Evolutionary conservation across 2,797 vertebrate species (phyloP).

Genomic region (Avahi laniger): DNA sequence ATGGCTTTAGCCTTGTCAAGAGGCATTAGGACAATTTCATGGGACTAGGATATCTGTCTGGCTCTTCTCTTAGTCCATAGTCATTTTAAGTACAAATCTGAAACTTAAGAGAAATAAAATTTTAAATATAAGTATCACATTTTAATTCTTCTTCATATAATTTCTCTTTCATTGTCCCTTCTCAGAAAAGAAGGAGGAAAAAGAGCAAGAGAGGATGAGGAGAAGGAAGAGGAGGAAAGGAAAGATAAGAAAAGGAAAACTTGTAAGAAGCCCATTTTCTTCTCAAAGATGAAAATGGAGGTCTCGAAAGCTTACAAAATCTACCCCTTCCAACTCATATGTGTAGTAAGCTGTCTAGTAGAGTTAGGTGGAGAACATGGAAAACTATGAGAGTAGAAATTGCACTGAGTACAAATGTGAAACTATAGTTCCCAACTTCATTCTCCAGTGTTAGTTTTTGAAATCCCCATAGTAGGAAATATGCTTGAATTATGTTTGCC

Average conservation of each 20-base stretch:
- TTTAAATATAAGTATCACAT: neutral
- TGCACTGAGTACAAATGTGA: neutral
- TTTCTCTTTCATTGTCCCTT: neutral
- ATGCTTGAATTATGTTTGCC: constrained; percentile 71
- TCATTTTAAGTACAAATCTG: neutral
- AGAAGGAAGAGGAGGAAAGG: neutral
- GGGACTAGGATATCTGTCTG: neutral
- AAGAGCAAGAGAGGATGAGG: neutral
- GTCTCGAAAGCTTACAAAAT: neutral
- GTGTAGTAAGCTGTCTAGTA: neutral
- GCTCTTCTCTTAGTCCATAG: neutral
- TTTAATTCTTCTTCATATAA: neutral
- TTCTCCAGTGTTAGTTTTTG: constrained; percentile 48
- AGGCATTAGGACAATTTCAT: neutral
- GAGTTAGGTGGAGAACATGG: neutral
- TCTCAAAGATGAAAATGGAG: neutral
- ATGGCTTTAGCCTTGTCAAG: neutral
- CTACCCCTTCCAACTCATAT: neutral
- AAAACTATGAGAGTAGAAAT: neutral
- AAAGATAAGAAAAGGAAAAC: neutral
- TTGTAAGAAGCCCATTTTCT: neutral
- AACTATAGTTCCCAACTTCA: constrained; percentile 40
- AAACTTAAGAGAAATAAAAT: constrained; percentile 23
- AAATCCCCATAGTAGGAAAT: constrained; percentile 66
- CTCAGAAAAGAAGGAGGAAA: neutral